These are phyloP conservation scores for Actinopyga echinites DNA, from an alignment of 53 echinoderm and acorn worm species.

Conservation along the genomic window DNA sequence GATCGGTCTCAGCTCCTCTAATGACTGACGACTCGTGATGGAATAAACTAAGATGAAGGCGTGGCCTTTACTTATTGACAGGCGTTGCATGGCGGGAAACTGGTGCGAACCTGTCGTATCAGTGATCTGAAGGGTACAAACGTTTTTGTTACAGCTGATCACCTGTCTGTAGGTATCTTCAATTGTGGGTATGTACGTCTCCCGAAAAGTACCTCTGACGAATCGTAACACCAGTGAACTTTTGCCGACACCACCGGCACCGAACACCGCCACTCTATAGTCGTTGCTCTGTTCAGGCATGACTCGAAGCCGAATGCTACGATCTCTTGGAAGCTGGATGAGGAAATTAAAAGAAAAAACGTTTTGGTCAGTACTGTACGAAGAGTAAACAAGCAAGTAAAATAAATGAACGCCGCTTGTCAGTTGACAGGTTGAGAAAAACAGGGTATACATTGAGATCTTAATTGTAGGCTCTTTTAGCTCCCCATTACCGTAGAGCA, in stretches of 20 bases:
- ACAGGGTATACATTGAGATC: too few relatives aligned
- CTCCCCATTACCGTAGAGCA: too few relatives aligned
- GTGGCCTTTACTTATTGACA: slow-evolving; percentile 98
- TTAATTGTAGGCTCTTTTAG: too few relatives aligned
- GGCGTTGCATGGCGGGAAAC: slow-evolving; percentile 99
- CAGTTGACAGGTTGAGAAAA: too few relatives aligned
- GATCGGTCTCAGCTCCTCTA: slow-evolving; percentile 98
- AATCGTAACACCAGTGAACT: slow-evolving; percentile 98
- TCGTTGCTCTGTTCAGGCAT: slow-evolving; percentile 99
- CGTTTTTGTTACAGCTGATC: slow-evolving; percentile 99
- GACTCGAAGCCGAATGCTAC: slow-evolving; percentile 98
- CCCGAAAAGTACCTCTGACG: slow-evolving; percentile 94
- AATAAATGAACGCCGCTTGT: too few relatives aligned
- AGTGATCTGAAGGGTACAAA: slow-evolving; percentile 96
- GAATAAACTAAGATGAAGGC: slow-evolving; percentile 99
- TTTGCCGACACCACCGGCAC: slow-evolving; percentile 97
- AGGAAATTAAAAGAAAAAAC: slow-evolving; percentile 2
- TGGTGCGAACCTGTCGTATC: slow-evolving; percentile 99
- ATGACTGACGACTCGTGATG: slow-evolving; percentile 94
- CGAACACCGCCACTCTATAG: slow-evolving; percentile 96
- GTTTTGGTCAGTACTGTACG: not conserved
- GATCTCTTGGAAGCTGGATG: slow-evolving; percentile 90
- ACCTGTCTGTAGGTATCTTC: slow-evolving; percentile 99
- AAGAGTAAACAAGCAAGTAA: too few relatives aligned
- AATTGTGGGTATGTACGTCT: slow-evolving; percentile 97